Conservation (phyloP, 2,797 vertebrate genomes). For the Crenuchus spilurus region DNA sequence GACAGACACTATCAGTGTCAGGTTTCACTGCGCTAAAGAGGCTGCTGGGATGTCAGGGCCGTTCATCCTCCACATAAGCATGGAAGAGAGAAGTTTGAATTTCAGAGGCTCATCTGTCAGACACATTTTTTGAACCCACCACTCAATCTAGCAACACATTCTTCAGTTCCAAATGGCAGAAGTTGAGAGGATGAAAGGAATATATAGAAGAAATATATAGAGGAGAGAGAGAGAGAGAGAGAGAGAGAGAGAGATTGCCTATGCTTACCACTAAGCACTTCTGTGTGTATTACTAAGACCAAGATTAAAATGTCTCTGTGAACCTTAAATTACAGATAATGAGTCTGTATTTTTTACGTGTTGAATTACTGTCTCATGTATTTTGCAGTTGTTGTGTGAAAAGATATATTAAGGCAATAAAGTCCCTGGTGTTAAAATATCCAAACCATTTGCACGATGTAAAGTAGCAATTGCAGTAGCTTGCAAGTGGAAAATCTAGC, state of each 20-base stretch:
- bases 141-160: slow-evolving; percentile 16
- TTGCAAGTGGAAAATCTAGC: slow-evolving; percentile 68
- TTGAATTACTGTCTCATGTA: slow-evolving; percentile 19
- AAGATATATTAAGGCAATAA: slow-evolving; percentile 55
- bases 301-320: not conserved
- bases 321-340: slow-evolving; percentile 17
- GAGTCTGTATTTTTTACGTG: slow-evolving; percentile 15
- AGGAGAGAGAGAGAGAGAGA: too few species aligned
- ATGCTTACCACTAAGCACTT: not conserved
- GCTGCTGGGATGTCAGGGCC: slow-evolving; percentile 45
- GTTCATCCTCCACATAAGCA: slow-evolving; percentile 20
- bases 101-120: slow-evolving; percentile 29
- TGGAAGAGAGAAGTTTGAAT: slow-evolving; percentile 12
- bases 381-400: slow-evolving; percentile 24
- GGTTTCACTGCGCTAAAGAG: slow-evolving; percentile 46
- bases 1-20: slow-evolving; percentile 49
- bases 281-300: not conserved
- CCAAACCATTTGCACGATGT: slow-evolving; percentile 54
- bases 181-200: slow-evolving; percentile 17
- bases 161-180: slow-evolving; percentile 13
- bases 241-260: not conserved
- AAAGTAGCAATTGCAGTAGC: slow-evolving; percentile 65
- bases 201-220: too few species aligned
- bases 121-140: slow-evolving; percentile 24
- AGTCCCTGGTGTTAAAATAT: slow-evolving; percentile 56